A percentile compares a stretch with the other conserved stretches of the same genome.
phyloP scores from a whole-genome alignment of 2,113 vertebrate species.

The Gambusia holbrooki region DNA sequence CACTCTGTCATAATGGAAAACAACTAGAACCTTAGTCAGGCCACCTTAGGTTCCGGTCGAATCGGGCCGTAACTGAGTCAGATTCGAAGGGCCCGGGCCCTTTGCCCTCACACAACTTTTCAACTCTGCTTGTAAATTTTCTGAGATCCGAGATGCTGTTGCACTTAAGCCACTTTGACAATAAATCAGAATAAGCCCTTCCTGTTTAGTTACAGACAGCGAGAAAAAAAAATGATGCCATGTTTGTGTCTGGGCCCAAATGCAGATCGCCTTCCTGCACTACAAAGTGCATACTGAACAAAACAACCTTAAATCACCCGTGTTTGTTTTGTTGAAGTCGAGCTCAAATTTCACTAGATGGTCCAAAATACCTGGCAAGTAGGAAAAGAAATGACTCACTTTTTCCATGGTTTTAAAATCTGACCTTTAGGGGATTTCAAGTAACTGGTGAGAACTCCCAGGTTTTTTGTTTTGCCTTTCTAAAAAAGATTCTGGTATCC shows the following conservation, averaged over 20 bases:
- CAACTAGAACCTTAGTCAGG: too few species aligned
- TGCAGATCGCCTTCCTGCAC: neutral
- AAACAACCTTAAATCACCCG: slow-evolving; percentile 65
- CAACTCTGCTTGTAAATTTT: too few species aligned
- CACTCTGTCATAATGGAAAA: too few species aligned
- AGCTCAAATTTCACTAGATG: slow-evolving; percentile 42
- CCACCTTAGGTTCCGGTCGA: too few species aligned
- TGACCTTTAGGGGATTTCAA: slow-evolving; percentile 22
- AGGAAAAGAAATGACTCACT: slow-evolving; percentile 61
- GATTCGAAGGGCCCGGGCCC: too few species aligned
- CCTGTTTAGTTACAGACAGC: too few species aligned
- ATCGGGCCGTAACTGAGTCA: too few species aligned
- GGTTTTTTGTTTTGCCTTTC: neutral
- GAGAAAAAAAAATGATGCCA: too few species aligned
- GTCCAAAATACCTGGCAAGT: slow-evolving; percentile 53
- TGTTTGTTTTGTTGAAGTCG: slow-evolving; percentile 64
- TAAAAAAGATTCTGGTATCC: neutral
- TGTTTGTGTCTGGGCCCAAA: neutral
- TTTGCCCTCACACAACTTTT: too few species aligned
- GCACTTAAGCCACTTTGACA: too few species aligned
- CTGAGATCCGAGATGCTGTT: too few species aligned
- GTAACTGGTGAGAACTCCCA: slow-evolving; percentile 26
- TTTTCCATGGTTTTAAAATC: slow-evolving; percentile 54
- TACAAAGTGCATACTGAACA: neutral
- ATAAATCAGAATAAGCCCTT: too few species aligned